Conservation (phyloP, 2,888 invertebrate species). For the Liposcelis brunnea region DNA sequence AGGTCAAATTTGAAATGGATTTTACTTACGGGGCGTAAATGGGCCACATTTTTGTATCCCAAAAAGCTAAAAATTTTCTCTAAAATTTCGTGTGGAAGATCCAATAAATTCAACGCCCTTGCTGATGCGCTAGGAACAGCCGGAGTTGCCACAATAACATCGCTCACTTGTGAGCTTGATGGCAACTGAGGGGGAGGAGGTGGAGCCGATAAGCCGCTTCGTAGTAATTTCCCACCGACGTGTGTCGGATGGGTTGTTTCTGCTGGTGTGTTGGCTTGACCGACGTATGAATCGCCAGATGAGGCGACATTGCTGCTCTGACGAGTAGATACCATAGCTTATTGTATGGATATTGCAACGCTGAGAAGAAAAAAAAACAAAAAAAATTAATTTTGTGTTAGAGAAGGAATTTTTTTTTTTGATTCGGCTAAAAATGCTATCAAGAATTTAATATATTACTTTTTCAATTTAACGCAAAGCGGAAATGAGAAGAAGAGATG, state of each 20-base stretch:
- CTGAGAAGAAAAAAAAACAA: neutral
- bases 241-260: neutral
- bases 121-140: slow-evolving; percentile 14
- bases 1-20: no score
- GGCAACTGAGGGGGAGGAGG: slow-evolving; percentile 13
- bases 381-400: no score
- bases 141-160: slow-evolving; percentile 19
- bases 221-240: slow-evolving; percentile 10
- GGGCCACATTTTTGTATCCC: slow-evolving; percentile 59
- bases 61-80: slow-evolving; percentile 60
- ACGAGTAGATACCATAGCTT: slow-evolving; percentile 8
- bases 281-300: neutral
- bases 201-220: slow-evolving; percentile 4
- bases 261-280: neutral
- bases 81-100: slow-evolving; percentile 63
- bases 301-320: slow-evolving; percentile 8
- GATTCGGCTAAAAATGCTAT: no score
- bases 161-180: slow-evolving; percentile 15
- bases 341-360: neutral
- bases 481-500: no score
- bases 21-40: slow-evolving; percentile 53
- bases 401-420: no score
- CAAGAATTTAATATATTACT: no score
- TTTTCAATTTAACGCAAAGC: no score
- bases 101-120: slow-evolving; percentile 33